Evolutionary conservation across 2,888 invertebrate genomes (phyloP).

Genomic region (Homarus gammarus): DNA sequence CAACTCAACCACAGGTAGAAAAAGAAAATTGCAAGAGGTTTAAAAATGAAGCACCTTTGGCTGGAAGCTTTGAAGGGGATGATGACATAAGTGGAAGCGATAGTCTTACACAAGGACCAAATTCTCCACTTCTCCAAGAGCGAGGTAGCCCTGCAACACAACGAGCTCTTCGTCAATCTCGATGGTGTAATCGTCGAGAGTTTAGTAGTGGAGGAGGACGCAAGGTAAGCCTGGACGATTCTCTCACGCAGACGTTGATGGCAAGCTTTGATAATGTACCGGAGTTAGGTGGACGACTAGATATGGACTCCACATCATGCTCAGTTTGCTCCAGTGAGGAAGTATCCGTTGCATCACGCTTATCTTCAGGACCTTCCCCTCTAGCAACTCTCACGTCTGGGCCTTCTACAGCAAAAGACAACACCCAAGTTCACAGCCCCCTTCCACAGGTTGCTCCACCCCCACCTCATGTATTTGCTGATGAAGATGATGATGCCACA

Average conservation of each 20-base stretch:
- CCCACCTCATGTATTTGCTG: slow-evolving; percentile 35
- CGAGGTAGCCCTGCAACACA: slow-evolving; percentile 26
- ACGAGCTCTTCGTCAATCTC: slow-evolving; percentile 55
- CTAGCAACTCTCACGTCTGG: slow-evolving; percentile 51
- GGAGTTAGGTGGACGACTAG: slow-evolving; percentile 71
- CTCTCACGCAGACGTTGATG: slow-evolving; percentile 70
- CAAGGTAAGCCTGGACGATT: slow-evolving; percentile 74
- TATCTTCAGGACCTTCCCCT: slow-evolving; percentile 65
- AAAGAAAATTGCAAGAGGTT: slow-evolving; percentile 8
- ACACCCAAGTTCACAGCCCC: slow-evolving; percentile 40
- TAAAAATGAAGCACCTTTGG: slow-evolving; percentile 52
- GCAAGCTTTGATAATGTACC: slow-evolving; percentile 75
- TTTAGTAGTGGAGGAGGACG: slow-evolving; percentile 62
- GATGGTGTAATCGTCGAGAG: slow-evolving; percentile 58
- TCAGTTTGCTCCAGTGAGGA: slow-evolving; percentile 75
- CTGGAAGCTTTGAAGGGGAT: slow-evolving; percentile 46
- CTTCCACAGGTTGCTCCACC: slow-evolving; percentile 41
- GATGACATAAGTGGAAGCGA: slow-evolving; percentile 54
- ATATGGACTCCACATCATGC: slow-evolving; percentile 75
- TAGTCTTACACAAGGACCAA: slow-evolving; percentile 28
- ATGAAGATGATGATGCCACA: slow-evolving; percentile 72
- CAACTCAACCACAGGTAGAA: not conserved
- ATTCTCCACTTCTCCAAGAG: slow-evolving; percentile 45
- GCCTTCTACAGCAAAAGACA: slow-evolving; percentile 50
- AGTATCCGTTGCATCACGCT: slow-evolving; percentile 56